Percentiles rank a stretch among this genome's conserved stretches.
These are phyloP conservation scores for Galleria mellonella DNA, from an alignment of 1,140 invertebrate genomes.

Conservation along the genomic window DNA sequence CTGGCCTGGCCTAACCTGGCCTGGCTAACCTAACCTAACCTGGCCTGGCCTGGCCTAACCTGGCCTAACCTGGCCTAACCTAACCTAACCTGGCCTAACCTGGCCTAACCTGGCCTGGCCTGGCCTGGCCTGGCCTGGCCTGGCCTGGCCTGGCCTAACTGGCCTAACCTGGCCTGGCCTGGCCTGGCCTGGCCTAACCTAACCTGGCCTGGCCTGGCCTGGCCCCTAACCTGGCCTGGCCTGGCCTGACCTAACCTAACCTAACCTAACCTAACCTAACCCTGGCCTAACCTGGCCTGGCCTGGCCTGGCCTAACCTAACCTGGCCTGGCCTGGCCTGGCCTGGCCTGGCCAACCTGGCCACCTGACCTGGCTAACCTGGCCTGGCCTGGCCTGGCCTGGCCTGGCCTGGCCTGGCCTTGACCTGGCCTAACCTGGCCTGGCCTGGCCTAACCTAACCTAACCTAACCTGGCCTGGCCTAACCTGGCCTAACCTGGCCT, in stretches of 20 bases:
- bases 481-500: slow-evolving; percentile 13
- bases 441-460: no score
- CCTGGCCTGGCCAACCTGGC: slow-evolving; percentile 15
- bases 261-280: slow-evolving; percentile 16
- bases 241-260: slow-evolving; percentile 23
- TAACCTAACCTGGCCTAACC: slow-evolving; percentile 22
- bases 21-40: slow-evolving; percentile 22
- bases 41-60: slow-evolving; percentile 18
- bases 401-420: slow-evolving; percentile 9
- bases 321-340: slow-evolving; percentile 18
- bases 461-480: slow-evolving; percentile 12
- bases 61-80: no score
- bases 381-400: no score
- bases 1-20: no score
- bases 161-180: slow-evolving; percentile 22
- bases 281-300: slow-evolving; percentile 11
- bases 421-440: no score
- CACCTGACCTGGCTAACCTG: slow-evolving; percentile 8
- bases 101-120: slow-evolving; percentile 8
- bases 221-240: slow-evolving; percentile 25
- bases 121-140: slow-evolving; percentile 15
- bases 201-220: no score
- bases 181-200: slow-evolving; percentile 24
- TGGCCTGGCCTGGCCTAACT: no score
- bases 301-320: slow-evolving; percentile 12